These are phyloP conservation scores for Drosophila mettleri DNA, from an alignment of 2,888 invertebrate species.

Conservation along the genomic window DNA sequence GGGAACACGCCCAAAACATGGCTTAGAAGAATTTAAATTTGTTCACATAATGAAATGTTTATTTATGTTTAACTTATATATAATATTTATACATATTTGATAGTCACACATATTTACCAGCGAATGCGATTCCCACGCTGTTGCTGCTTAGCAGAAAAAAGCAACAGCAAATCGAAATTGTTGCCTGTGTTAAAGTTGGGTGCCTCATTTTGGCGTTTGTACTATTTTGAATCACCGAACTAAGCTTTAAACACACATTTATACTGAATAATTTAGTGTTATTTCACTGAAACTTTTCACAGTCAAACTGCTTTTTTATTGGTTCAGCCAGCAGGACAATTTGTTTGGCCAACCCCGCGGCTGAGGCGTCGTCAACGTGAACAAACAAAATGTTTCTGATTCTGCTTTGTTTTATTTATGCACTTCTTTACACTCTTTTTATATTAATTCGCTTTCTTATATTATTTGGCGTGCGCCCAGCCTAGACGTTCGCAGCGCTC, in stretches of 20 bases:
- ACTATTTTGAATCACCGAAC: slow-evolving; percentile 23
- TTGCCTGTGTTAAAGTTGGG: slow-evolving; percentile 22
- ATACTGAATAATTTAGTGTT: slow-evolving; percentile 21
- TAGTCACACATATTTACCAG: slow-evolving; percentile 51
- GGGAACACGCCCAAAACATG: slow-evolving; percentile 78
- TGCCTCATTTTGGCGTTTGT: slow-evolving; percentile 58
- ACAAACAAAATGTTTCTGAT: not conserved
- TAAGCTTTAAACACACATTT: slow-evolving; percentile 63
- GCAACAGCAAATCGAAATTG: slow-evolving; percentile 48
- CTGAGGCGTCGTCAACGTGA: slow-evolving; percentile 36
- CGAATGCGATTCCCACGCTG: slow-evolving; percentile 60
- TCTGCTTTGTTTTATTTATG: slow-evolving; percentile 6
- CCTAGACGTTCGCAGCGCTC: slow-evolving; percentile 26
- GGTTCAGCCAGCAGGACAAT: slow-evolving; percentile 33
- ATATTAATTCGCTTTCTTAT: not conserved
- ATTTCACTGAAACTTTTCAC: slow-evolving; percentile 25
- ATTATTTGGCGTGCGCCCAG: slow-evolving; percentile 21
- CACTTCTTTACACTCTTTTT: slow-evolving; percentile 20
- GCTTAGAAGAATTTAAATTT: slow-evolving; percentile 51
- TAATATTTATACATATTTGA: not conserved
- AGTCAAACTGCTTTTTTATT: slow-evolving; percentile 37
- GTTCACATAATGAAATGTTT: not conserved
- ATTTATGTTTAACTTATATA: not conserved
- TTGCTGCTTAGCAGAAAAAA: slow-evolving; percentile 68
- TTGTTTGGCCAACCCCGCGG: slow-evolving; percentile 49